These are phyloP conservation scores for Strigamia crassipes DNA, from an alignment of 2,888 invertebrate genomes.

Conservation along the genomic window DNA sequence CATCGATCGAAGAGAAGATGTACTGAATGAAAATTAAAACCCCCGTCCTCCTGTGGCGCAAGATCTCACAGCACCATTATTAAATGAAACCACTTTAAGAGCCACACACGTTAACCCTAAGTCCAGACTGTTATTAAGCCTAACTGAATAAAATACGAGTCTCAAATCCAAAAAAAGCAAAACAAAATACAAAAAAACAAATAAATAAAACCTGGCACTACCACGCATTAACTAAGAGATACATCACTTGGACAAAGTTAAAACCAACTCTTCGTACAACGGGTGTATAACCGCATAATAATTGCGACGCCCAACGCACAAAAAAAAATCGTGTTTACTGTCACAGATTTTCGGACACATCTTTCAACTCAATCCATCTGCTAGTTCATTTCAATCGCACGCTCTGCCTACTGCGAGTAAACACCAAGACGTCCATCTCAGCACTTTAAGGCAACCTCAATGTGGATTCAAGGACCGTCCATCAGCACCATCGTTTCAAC, in stretches of 20 bases:
- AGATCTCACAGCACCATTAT: slow-evolving; percentile 28
- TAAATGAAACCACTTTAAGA: slow-evolving; percentile 40
- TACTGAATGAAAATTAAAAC: slow-evolving; percentile 17
- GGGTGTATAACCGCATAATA: no score
- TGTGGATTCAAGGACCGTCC: slow-evolving; percentile 28
- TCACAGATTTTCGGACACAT: background rate
- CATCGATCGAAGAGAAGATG: slow-evolving; percentile 13
- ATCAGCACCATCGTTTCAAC: slow-evolving; percentile 28
- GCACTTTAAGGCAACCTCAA: slow-evolving; percentile 23
- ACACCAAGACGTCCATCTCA: slow-evolving; percentile 42
- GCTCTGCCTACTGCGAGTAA: slow-evolving; percentile 16
- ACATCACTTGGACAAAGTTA: background rate
- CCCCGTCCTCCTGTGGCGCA: background rate
- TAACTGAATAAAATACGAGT: slow-evolving; percentile 17
- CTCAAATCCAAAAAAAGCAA: background rate
- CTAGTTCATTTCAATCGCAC: slow-evolving; percentile 29
- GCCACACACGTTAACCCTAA: slow-evolving; percentile 2
- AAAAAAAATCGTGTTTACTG: background rate
- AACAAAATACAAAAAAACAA: background rate
- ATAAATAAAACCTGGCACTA: background rate
- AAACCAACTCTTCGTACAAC: background rate
- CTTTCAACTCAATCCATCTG: slow-evolving; percentile 16
- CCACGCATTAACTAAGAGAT: background rate
- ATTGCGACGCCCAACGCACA: no score
- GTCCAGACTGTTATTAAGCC: background rate